Percentiles rank a stretch among this genome's conserved stretches.
phyloP scores from a whole-genome alignment of 1,140 invertebrate genomes.

The Eueides isabella region DNA sequence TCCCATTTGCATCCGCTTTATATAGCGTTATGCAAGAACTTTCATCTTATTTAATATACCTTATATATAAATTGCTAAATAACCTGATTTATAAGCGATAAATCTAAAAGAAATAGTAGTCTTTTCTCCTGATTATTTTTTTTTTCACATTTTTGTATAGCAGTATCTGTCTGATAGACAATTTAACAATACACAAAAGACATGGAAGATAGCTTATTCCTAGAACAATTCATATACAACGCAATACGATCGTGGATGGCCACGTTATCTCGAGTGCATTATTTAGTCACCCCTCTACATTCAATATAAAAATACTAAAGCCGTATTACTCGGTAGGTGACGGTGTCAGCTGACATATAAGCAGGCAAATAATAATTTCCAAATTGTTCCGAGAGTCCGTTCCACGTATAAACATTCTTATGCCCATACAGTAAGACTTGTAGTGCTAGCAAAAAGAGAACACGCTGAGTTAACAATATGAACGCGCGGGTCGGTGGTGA shows the following conservation, averaged over 20 bases:
- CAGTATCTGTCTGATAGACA: too few relatives aligned
- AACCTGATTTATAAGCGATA: too few relatives aligned
- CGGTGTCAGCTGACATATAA: conserved; percentile 46
- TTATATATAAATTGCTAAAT: too few relatives aligned
- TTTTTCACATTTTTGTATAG: neutral
- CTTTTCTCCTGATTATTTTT: neutral
- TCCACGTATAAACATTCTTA: conserved; percentile 38
- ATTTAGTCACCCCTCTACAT: conserved; percentile 27
- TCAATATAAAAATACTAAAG: conserved; percentile 24
- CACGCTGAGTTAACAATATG: conserved; percentile 56
- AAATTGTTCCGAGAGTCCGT: neutral
- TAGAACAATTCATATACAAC: neutral
- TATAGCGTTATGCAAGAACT: neutral
- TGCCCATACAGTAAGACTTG: conserved; percentile 44
- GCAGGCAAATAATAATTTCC: conserved; percentile 37
- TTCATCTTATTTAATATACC: neutral
- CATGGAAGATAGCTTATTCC: neutral
- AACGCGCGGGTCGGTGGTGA: conserved; percentile 55
- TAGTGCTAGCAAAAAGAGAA: conserved; percentile 35
- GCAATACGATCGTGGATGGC: neutral
- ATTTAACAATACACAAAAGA: neutral
- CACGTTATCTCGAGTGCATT: neutral
- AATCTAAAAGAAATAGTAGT: neutral
- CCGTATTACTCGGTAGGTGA: conserved; percentile 18
- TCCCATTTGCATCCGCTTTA: neutral